Evolutionary conservation across 2,888 invertebrate species (phyloP).

Genomic region (Nematopogon swammerdamellus): DNA sequence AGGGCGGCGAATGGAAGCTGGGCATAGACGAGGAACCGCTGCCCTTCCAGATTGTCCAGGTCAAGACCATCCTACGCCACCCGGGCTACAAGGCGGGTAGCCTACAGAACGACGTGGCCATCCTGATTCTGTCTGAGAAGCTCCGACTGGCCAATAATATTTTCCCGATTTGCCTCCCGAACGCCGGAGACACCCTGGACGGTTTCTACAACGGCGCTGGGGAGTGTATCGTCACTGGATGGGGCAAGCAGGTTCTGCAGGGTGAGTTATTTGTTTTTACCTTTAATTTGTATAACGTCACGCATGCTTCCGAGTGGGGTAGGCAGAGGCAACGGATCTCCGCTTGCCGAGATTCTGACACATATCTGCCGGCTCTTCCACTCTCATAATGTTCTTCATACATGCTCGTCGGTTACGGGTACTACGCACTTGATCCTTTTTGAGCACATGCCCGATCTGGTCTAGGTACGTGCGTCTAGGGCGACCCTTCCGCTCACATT

Average conservation of each 20-base stretch:
- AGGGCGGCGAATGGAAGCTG: slow-evolving; percentile 82
- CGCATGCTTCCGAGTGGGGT: too few species aligned
- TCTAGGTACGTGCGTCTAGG: too few species aligned
- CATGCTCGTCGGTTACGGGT: too few species aligned
- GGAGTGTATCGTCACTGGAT: slow-evolving; percentile 76
- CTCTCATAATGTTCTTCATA: too few species aligned
- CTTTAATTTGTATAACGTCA: too few species aligned
- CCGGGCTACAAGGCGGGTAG: slow-evolving; percentile 63
- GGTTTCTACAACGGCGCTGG: slow-evolving; percentile 56
- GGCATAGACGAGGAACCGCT: slow-evolving; percentile 78
- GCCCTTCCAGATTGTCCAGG: slow-evolving; percentile 74
- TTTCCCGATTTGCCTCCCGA: slow-evolving; percentile 68
- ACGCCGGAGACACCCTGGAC: slow-evolving; percentile 41
- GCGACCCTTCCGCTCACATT: too few species aligned
- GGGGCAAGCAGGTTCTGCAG: slow-evolving; percentile 77
- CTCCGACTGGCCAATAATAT: slow-evolving; percentile 66
- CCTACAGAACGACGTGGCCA: slow-evolving; percentile 66
- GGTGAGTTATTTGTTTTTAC: too few species aligned
- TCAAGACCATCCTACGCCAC: slow-evolving; percentile 66
- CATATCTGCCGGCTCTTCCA: too few species aligned
- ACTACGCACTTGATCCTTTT: too few species aligned
- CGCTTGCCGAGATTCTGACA: too few species aligned
- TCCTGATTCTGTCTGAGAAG: slow-evolving; percentile 64
- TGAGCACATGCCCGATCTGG: too few species aligned
- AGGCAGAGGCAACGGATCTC: too few species aligned